Evolutionary conservation across 1,140 invertebrate species (phyloP).

Genomic region (Charaxes varanes): DNA sequence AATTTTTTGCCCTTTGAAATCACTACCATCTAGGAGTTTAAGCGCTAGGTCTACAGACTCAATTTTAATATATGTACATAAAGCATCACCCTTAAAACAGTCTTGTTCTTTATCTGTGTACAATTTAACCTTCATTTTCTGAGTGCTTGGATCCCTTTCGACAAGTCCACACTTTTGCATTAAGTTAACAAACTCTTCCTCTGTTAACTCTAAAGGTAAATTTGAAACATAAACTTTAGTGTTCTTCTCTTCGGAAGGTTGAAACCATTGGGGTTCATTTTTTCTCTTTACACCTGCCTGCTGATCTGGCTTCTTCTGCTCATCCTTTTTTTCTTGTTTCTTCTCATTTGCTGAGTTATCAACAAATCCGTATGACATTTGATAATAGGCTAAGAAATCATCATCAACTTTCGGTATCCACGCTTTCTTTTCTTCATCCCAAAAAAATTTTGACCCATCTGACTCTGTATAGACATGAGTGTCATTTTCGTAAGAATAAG

Average conservation of each 20-base stretch:
- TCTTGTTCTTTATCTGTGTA: slow-evolving; percentile 91
- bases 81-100: slow-evolving; percentile 94
- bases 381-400: slow-evolving; percentile 96
- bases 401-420: slow-evolving; percentile 99
- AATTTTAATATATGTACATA: slow-evolving; percentile 97
- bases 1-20: slow-evolving; percentile 85
- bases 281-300: slow-evolving; percentile 60
- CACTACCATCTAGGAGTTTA: slow-evolving; percentile 92
- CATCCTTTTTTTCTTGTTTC: slow-evolving; percentile 40
- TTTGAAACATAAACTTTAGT: slow-evolving; percentile 98
- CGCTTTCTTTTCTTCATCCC: slow-evolving; percentile 91
- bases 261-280: slow-evolving; percentile 89
- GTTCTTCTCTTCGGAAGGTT: slow-evolving; percentile 92
- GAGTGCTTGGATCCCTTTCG: slow-evolving; percentile 87
- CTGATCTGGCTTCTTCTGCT: slow-evolving; percentile 38
- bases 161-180: slow-evolving; percentile 98
- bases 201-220: slow-evolving; percentile 91
- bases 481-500: slow-evolving; percentile 85
- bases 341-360: slow-evolving; percentile 72
- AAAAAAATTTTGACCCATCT: slow-evolving; percentile 93
- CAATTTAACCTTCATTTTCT: slow-evolving; percentile 95
- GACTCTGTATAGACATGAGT: slow-evolving; percentile 89
- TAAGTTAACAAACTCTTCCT: slow-evolving; percentile 91
- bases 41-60: slow-evolving; percentile 97
- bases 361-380: slow-evolving; percentile 94